Evolutionary conservation across 2,797 vertebrate species (phyloP), one percentile per base, ranked within the genome.

Genomic region (Melanotaenia pygmaea): DNA sequence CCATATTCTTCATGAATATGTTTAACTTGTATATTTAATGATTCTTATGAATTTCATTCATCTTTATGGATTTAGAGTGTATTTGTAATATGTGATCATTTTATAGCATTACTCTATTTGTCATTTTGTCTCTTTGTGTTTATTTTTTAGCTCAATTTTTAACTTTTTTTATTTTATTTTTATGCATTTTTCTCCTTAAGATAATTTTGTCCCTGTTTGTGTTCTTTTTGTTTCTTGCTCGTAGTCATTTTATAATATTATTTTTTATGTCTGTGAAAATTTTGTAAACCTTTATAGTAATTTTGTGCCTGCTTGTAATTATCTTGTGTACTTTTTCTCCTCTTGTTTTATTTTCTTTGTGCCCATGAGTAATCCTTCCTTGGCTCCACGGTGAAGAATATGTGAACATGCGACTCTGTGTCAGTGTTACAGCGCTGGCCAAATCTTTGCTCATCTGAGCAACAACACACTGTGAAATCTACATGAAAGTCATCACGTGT

Each of bases 361-460:
- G 20, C 45, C 45, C 8, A 10, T 47, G 18, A n/a, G 20, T 8
- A 20, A 47, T 47, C 45, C 45, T 47, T n/a, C 22, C 50, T 24
- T 53, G 22, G 5, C 35, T 59, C 24, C 40, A 38, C 7, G 62
- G 24, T 26, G 45, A 63, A 59, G 32, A 32, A 22, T 37, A 11
- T 43, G 32, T 54, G 50, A 64, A 40, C 69, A 26, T 18, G 35
- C 1, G 34, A 13, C 26, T 32, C 10, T 26, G 64, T 56, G 47
- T 12, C 2, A 57, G 28, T 26, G 26, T 28, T 16, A 60, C 35
- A 65, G 18, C 22, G 37, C 66, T 35, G 51, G 6, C 60, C 20
- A 66, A 62, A 64, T 45, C 34, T 18, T 14, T 70, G 26, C 57
- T 79, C 54, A 45, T 45, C n/a, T 34, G 24, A 69, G 72, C 35